phyloP scores from a whole-genome alignment of 2,888 invertebrate species.

The Homarus gammarus region DNA sequence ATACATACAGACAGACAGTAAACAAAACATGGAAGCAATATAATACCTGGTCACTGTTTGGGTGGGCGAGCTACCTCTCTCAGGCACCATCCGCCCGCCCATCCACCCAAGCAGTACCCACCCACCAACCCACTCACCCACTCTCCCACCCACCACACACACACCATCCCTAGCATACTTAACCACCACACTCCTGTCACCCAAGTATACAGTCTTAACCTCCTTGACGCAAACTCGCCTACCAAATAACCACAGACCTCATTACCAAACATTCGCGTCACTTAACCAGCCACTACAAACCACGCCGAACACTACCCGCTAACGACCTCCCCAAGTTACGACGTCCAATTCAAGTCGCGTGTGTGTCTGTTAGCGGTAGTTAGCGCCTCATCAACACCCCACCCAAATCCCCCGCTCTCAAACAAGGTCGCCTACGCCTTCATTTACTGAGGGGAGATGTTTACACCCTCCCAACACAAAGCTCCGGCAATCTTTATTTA shows the following conservation, averaged over 20 bases:
- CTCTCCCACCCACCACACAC: neutral
- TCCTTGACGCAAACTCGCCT: too few species aligned
- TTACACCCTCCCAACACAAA: too few species aligned
- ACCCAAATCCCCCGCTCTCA: neutral
- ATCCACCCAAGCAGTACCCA: too few species aligned
- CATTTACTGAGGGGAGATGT: neutral
- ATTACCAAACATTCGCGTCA: conserved; percentile 3
- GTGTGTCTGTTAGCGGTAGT: conserved; percentile 11
- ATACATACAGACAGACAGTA: neutral
- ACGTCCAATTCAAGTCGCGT: conserved; percentile 17
- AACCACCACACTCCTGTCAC: too few species aligned
- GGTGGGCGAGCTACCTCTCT: too few species aligned
- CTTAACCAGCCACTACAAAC: conserved; percentile 2
- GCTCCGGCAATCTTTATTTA: too few species aligned
- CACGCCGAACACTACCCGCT: conserved; percentile 14
- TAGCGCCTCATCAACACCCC: conserved; percentile 2
- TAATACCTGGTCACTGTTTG: too few species aligned
- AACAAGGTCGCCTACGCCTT: conserved; percentile 16
- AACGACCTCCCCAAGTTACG: conserved; percentile 42
- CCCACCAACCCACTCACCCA: too few species aligned
- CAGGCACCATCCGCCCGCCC: too few species aligned
- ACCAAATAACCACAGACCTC: neutral
- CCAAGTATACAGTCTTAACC: too few species aligned
- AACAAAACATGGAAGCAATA: neutral
- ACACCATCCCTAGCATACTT: too few species aligned